A percentile compares a stretch with the other conserved stretches of the same genome.
These are phyloP conservation scores for Callaeas wilsoni DNA, from an alignment of 2,113 vertebrate species.

Conservation along the genomic window DNA sequence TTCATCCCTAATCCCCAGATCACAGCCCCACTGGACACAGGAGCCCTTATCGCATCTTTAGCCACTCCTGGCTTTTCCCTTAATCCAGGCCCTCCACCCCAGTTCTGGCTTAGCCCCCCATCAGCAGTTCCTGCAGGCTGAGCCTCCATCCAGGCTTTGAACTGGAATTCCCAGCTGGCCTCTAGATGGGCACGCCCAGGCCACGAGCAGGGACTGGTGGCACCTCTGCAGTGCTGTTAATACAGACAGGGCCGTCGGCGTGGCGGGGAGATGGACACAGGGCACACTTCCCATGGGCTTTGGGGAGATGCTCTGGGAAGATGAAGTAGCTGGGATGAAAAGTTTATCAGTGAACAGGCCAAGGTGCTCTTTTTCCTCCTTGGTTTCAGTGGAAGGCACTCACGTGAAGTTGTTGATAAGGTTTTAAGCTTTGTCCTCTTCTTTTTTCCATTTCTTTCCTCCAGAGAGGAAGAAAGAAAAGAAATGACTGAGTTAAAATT, in stretches of 20 bases:
- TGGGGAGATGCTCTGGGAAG: not conserved
- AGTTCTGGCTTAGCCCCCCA: not conserved
- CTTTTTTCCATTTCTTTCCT: not conserved
- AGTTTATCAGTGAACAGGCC: not conserved
- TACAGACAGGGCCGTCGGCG: rapidly evolving
- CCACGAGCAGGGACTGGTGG: not conserved
- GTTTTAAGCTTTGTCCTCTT: not conserved
- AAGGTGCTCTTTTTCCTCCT: not conserved
- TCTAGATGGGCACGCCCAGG: not conserved
- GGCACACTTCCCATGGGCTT: rapidly evolving
- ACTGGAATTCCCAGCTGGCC: not conserved
- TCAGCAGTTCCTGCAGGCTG: not conserved
- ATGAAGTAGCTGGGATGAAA: not conserved
- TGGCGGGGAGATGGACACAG: not conserved
- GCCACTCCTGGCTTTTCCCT: not conserved
- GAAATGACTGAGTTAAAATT: not conserved
- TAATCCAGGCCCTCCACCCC: not conserved
- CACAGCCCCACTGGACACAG: not conserved
- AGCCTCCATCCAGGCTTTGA: not conserved
- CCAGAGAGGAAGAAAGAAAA: not conserved
- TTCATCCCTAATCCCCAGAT: not conserved
- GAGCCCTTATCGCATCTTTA: not conserved
- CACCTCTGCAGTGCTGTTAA: not conserved
- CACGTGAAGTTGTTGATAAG: rapidly evolving
- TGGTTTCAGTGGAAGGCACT: not conserved